Base-by-base conservation (phyloP, 1,140 invertebrate genomes). In the Orussus abietinus region DNA sequence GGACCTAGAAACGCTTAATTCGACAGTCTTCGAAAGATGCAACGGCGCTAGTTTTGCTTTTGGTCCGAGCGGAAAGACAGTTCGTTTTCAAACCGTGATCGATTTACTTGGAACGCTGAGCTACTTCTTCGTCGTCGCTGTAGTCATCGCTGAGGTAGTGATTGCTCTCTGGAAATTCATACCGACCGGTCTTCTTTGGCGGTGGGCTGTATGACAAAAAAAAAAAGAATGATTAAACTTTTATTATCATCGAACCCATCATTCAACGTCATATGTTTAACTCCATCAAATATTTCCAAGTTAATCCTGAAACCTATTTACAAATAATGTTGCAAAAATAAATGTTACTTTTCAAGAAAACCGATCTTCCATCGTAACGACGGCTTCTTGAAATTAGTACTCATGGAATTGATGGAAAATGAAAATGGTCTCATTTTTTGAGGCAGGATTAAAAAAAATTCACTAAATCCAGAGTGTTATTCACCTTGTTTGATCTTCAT, bases 151-250 rank as follows among this genome's bases (percentile, higher is more conserved):
- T 71, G 25, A 67, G 47, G 46, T 72, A 71, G 25, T 64, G 62
- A 51, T 60, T 64, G 40, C 46, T 57, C 29, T 53, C 51, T 26
- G 70, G 45, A 43, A 70, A 57, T 36, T 75, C 75, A 41, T 64
- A 75, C 22, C 74, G 69, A 12, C 75, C 74, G 25, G 71, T 59
- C 57, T 77, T 76, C 41, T 69, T 72, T 40, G 75, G 75, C 44
- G 75, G 75, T 45, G 74, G 74, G 57, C 75, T 77, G 64, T 33
- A 72, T 42, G 18, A 44, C 18, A 42, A 56, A 49, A 35, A 19
- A 28, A n/a, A n/a, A n/a, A n/a, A n/a, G n/a, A n/a, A n/a, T n/a
- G n/a, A n/a, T n/a, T n/a, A n/a, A n/a, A n/a, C n/a, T n/a, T n/a
- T n/a, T n/a, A n/a, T n/a, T n/a, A n/a, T n/a, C n/a, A n/a, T n/a